These are phyloP conservation scores for Paramisgurnus dabryanus DNA, from an alignment of 2,113 vertebrate genomes.

Conservation along the genomic window DNA sequence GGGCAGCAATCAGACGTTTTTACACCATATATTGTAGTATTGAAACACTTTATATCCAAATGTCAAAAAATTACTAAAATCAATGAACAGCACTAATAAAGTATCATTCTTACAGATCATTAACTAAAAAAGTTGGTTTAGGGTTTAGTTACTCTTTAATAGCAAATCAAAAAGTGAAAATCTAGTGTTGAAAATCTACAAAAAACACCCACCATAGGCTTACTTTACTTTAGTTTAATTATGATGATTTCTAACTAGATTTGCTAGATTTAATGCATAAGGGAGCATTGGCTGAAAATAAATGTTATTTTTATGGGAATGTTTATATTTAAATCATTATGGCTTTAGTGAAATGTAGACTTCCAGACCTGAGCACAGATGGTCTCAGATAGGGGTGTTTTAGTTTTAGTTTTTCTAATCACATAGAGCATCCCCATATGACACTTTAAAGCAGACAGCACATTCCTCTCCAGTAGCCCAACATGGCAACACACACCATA, in stretches of 20 bases:
- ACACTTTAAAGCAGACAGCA: constrained; percentile 68
- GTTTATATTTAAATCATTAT: constrained; percentile 13
- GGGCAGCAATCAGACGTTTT: no score
- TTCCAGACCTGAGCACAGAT: constrained; percentile 19
- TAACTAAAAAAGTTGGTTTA: no score
- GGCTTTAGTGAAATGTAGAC: neutral
- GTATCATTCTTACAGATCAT: no score
- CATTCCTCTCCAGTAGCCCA: constrained; percentile 65
- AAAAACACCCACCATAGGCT: neutral
- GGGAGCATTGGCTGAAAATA: neutral
- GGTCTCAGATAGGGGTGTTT: constrained; percentile 32
- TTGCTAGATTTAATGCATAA: neutral
- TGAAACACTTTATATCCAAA: no score
- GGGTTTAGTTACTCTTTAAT: no score
- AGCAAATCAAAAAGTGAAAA: neutral
- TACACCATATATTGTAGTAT: no score
- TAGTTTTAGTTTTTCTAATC: constrained; percentile 42
- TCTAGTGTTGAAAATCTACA: neutral
- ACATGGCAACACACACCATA: constrained; percentile 70
- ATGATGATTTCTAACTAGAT: constrained; percentile 11
- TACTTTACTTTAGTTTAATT: neutral
- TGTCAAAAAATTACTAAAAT: no score
- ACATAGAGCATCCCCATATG: constrained; percentile 58
- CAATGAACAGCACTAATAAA: no score
- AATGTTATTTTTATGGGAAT: neutral